These are phyloP conservation scores for Campoplex nolae DNA, from an alignment of 2,888 invertebrate species.

Conservation along the genomic window DNA sequence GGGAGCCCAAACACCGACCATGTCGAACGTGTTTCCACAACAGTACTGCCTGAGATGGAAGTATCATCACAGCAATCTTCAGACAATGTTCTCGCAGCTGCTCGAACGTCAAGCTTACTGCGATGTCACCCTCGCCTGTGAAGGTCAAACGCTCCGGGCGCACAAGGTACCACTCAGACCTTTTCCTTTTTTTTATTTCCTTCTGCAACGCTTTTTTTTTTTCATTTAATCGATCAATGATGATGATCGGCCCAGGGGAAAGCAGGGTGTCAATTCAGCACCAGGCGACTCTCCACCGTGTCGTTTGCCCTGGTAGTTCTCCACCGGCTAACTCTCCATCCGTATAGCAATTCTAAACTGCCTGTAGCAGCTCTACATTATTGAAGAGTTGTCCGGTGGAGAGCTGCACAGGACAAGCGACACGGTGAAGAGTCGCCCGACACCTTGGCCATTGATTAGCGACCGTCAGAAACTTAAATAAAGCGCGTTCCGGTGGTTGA, in stretches of 20 bases:
- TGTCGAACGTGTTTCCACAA: slow-evolving; percentile 90
- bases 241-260: background rate
- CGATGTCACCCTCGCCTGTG: slow-evolving; percentile 95
- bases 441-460: too few relatives aligned
- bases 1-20: slow-evolving; percentile 68
- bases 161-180: slow-evolving; percentile 86
- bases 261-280: too few relatives aligned
- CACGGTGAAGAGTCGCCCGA: too few relatives aligned
- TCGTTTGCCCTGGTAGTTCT: too few relatives aligned
- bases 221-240: background rate
- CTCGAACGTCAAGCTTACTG: slow-evolving; percentile 95
- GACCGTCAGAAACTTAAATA: too few relatives aligned
- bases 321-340: too few relatives aligned
- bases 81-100: slow-evolving; percentile 95
- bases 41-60: slow-evolving; percentile 97
- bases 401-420: too few relatives aligned
- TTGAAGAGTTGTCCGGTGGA: too few relatives aligned
- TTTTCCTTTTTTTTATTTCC: background rate
- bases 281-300: too few relatives aligned
- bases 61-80: slow-evolving; percentile 95
- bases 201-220: background rate
- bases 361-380: too few relatives aligned
- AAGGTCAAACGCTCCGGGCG: slow-evolving; percentile 91
- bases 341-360: too few relatives aligned
- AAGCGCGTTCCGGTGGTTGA: too few relatives aligned